phyloP scores from a whole-genome alignment of 2,797 vertebrate species.

The Crocidura indochinensis region DNA sequence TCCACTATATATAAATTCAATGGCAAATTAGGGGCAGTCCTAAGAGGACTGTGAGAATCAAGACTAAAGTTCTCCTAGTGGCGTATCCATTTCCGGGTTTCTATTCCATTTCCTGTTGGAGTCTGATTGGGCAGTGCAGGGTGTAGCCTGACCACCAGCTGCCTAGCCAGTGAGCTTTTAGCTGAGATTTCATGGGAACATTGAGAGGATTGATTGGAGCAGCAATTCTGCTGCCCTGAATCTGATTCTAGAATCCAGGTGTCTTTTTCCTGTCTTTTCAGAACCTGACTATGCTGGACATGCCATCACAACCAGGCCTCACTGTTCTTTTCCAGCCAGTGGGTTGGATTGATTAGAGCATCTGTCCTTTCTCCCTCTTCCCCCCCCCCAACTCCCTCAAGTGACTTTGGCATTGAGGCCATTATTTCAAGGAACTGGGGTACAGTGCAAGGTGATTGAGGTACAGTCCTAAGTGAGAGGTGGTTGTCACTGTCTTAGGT shows the following conservation, averaged over 20 bases:
- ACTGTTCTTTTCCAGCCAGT: conserved; percentile 15
- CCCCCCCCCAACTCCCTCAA: neutral
- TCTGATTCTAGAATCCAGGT: conserved; percentile 43
- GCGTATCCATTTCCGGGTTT: conserved; percentile 74
- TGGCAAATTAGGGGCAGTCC: conserved; percentile 66
- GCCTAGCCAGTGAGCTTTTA: conserved; percentile 65
- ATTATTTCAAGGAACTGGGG: neutral
- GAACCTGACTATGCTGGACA: neutral
- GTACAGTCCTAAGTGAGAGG: neutral
- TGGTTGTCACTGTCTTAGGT: neutral
- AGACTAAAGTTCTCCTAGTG: conserved; percentile 61
- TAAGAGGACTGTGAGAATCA: conserved; percentile 50
- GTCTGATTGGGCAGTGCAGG: conserved; percentile 75
- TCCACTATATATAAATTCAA: conserved; percentile 48
- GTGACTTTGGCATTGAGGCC: neutral
- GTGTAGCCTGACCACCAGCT: neutral
- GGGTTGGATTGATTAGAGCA: neutral
- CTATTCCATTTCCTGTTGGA: conserved; percentile 65
- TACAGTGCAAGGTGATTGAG: neutral
- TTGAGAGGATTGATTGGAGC: conserved; percentile 73
- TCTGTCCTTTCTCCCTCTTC: neutral
- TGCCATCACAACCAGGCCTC: neutral
- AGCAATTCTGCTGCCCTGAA: conserved; percentile 59
- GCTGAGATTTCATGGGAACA: conserved; percentile 34
- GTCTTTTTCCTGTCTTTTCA: neutral